Evolutionary conservation across 2,797 vertebrate species (phyloP).

Genomic region (Peromyscus attwateri): DNA sequence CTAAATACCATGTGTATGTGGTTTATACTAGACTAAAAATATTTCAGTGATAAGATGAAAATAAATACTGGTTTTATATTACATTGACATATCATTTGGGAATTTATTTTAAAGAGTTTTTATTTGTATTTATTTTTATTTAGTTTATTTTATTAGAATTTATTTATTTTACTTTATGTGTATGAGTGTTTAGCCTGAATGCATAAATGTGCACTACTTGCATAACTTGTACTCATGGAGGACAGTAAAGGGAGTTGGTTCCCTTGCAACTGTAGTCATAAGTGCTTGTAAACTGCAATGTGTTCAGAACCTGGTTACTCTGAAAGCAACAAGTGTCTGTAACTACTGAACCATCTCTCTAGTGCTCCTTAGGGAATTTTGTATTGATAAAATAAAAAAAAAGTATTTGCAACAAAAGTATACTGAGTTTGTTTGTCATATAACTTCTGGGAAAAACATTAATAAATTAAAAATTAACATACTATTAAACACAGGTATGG

Average conservation of each 20-base stretch:
- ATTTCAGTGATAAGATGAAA: not conserved
- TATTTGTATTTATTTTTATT: not conserved
- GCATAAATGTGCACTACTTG: not conserved
- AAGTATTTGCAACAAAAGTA: not conserved
- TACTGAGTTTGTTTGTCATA: constrained; percentile 19
- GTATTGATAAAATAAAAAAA: not conserved
- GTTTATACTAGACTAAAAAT: not conserved
- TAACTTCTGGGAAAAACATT: not conserved
- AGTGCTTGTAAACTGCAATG: not conserved
- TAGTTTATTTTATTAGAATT: not conserved
- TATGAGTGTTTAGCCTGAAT: not conserved
- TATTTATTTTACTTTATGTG: not conserved
- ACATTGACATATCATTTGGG: not conserved
- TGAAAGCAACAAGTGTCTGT: not conserved
- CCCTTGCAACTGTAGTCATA: too few relatives aligned
- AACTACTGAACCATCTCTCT: not conserved
- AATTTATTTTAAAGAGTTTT: not conserved
- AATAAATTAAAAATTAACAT: not conserved
- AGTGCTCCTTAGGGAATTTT: not conserved
- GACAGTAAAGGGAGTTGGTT: not conserved
- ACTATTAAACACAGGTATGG: not conserved
- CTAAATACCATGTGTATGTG: not conserved
- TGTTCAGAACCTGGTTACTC: not conserved
- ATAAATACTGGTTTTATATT: not conserved
- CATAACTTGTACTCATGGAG: too few relatives aligned